Conservation (phyloP, 1,140 invertebrate species). For the Aphelenchoides fujianensis region DNA sequence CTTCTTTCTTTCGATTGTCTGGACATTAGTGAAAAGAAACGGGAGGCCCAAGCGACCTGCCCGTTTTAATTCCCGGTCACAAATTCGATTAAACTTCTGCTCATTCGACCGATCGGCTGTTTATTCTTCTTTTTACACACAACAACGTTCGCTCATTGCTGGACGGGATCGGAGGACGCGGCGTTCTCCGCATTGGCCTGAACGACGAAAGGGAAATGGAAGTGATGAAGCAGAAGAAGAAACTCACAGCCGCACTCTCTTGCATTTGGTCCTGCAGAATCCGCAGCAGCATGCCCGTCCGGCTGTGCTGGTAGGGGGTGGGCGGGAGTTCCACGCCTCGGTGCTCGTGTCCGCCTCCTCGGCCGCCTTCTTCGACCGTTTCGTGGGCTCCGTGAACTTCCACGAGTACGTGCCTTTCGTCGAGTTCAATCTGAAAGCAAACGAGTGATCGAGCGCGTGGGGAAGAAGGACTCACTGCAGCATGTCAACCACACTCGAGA, state of each 20-base stretch:
- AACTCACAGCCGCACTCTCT: neutral
- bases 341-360: slow-evolving; percentile 25
- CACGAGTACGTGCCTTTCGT: slow-evolving; percentile 33
- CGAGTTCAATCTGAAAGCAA: slow-evolving; percentile 30
- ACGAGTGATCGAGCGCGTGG: neutral
- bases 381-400: slow-evolving; percentile 28
- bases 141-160: neutral
- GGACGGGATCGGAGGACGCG: neutral
- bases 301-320: slow-evolving; percentile 23
- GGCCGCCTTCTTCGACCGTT: slow-evolving; percentile 19
- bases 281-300: slow-evolving; percentile 17
- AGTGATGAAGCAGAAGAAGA: neutral
- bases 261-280: neutral
- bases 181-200: neutral
- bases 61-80: too few species aligned
- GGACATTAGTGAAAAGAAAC: too few species aligned
- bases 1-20: too few species aligned
- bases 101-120: neutral
- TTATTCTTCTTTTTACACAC: neutral
- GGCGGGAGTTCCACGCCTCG: slow-evolving; percentile 23
- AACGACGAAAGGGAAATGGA: neutral
- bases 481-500: slow-evolving; percentile 25
- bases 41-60: too few species aligned
- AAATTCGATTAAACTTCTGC: too few species aligned
- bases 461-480: slow-evolving; percentile 13